Conservation (phyloP, 2,888 invertebrate species). For the Euzophera pinguis region DNA sequence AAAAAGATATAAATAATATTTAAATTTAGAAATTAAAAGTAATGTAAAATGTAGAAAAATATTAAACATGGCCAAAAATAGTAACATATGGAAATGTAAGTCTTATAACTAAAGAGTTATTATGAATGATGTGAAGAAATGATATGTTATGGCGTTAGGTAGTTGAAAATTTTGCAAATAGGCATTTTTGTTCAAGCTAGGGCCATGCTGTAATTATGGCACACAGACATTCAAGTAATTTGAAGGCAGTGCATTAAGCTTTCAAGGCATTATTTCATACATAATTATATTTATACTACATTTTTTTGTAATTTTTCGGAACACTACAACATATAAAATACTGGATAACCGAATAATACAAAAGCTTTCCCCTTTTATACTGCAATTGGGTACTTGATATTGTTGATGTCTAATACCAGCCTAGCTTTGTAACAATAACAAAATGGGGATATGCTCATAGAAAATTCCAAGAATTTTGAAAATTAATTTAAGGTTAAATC, state of each 20-base stretch:
- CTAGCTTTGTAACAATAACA: no score
- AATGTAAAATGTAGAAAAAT: no score
- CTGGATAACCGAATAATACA: constrained; percentile 4
- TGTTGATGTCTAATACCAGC: neutral
- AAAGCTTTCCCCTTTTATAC: constrained; percentile 1
- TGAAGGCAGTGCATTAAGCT: neutral
- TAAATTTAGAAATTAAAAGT: no score
- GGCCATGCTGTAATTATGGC: neutral
- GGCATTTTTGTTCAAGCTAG: neutral
- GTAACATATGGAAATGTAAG: no score
- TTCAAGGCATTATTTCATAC: neutral
- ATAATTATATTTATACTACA: neutral
- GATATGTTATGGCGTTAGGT: neutral
- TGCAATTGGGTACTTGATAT: constrained; percentile 5
- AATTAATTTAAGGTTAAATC: no score
- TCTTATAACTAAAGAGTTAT: no score
- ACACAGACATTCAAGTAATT: neutral
- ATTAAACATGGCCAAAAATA: no score
- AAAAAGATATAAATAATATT: no score
- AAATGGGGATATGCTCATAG: no score
- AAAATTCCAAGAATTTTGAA: no score
- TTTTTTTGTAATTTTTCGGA: neutral
- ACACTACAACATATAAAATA: constrained; percentile 3
- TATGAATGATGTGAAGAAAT: neutral
- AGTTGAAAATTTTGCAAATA: neutral